phyloP scores from a whole-genome alignment of 1,140 invertebrate genomes.

The Matsumurasca onukii region DNA sequence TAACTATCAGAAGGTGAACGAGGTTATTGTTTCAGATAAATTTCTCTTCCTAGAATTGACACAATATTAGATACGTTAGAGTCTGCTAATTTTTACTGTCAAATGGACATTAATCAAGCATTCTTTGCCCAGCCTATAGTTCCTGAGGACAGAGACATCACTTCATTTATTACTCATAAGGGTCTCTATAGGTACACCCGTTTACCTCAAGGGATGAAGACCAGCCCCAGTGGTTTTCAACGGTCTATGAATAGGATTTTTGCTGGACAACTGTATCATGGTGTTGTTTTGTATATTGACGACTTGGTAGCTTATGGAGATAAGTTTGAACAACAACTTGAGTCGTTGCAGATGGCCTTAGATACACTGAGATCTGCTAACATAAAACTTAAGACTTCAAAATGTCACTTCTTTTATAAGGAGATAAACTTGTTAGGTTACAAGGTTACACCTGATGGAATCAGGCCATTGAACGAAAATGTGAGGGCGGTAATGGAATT shows the following conservation, averaged over 20 bases:
- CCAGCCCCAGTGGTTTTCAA: constrained; percentile 12
- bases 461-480: not conserved
- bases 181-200: too few species aligned
- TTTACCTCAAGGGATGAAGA: not conserved
- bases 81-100: too few species aligned
- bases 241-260: not conserved
- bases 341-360: not conserved
- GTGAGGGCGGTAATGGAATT: not conserved
- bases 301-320: not conserved
- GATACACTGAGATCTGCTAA: not conserved
- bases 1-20: too few species aligned
- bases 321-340: not conserved
- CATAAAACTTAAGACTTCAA: not conserved
- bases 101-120: too few species aligned
- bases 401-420: not conserved
- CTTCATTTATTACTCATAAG: not conserved
- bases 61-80: too few species aligned
- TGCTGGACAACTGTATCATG: not conserved
- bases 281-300: not conserved
- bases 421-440: not conserved
- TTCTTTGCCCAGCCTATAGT: not conserved
- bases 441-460: not conserved
- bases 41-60: not conserved
- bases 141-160: not conserved
- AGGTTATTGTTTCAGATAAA: too few species aligned